A percentile compares a stretch with the other conserved stretches of the same genome.
Evolutionary conservation across 2,888 invertebrate species (phyloP).

Genomic region (Hoplodrina blanda): DNA sequence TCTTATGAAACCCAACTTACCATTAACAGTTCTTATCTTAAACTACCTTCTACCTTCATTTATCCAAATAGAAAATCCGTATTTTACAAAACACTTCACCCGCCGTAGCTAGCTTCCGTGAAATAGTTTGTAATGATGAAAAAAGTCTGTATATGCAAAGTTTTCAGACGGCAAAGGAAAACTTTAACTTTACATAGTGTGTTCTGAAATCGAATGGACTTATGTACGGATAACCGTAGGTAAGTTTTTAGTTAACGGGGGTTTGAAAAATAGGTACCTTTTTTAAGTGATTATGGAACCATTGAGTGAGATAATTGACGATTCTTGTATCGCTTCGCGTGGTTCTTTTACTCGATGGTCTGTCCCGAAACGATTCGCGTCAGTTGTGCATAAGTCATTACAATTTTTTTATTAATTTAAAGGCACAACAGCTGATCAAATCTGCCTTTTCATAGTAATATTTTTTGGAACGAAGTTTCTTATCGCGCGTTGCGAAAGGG

Average conservation of each 20-base stretch:
- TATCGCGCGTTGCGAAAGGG: too few relatives aligned
- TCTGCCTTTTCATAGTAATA: too few relatives aligned
- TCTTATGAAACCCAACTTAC: too few relatives aligned
- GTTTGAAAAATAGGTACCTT: neutral
- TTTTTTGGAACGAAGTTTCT: too few relatives aligned
- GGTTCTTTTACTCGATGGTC: too few relatives aligned
- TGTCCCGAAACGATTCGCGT: too few relatives aligned
- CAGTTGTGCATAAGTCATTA: too few relatives aligned
- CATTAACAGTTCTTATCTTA: neutral
- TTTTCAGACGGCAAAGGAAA: conserved; percentile 49
- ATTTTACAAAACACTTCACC: conserved; percentile 24
- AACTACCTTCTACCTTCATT: conserved; percentile 1
- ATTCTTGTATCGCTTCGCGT: neutral
- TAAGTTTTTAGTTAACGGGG: neutral
- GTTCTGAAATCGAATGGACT: conserved; percentile 18
- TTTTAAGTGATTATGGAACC: conserved; percentile 3
- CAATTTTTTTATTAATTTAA: too few relatives aligned
- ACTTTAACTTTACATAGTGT: conserved; percentile 38
- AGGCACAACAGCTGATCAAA: too few relatives aligned
- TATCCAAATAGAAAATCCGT: conserved; percentile 29
- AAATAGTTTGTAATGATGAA: conserved; percentile 40
- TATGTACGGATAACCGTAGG: neutral
- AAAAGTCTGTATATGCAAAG: conserved; percentile 50
- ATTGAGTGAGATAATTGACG: conserved; percentile 29
- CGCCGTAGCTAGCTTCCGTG: conserved; percentile 9